These are phyloP conservation scores for Leptobrachium leishanense DNA, from an alignment of 2,113 vertebrate genomes.

Conservation along the genomic window DNA sequence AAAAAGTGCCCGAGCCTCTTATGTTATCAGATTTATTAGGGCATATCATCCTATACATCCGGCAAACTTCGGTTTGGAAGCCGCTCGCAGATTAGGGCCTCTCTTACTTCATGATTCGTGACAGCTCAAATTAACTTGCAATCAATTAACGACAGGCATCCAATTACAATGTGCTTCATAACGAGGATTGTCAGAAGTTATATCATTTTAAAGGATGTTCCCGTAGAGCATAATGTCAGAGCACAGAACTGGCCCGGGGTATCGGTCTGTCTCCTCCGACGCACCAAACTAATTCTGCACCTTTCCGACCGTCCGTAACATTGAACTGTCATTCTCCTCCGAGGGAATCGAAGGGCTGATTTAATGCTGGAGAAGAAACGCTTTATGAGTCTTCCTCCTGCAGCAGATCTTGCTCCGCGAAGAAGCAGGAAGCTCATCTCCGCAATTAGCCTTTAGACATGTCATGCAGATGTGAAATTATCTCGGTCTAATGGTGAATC, in stretches of 20 bases:
- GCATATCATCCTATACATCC: too few species aligned
- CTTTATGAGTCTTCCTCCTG: not conserved
- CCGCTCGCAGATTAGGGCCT: not conserved
- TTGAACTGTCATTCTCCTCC: not conserved
- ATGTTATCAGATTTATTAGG: too few species aligned
- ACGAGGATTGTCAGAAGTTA: conserved; percentile 5
- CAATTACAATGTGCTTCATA: conserved; percentile 27
- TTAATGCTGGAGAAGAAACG: not conserved
- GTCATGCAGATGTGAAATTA: conserved; percentile 19
- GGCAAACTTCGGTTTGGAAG: too few species aligned
- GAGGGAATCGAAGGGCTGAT: conserved; percentile 9
- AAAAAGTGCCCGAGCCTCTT: too few species aligned
- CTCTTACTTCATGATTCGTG: conserved; percentile 3
- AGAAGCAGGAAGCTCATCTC: conserved; percentile 15
- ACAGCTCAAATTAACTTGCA: conserved; percentile 26
- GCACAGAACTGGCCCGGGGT: conserved; percentile 6
- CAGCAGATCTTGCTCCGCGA: conserved; percentile 6
- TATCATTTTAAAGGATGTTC: conserved; percentile 19
- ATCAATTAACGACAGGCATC: conserved; percentile 26
- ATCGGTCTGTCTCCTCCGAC: conserved; percentile 4
- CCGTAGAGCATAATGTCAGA: conserved; percentile 16
- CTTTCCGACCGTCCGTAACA: not conserved
- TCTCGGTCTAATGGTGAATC: conserved; percentile 21
- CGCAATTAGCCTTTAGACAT: conserved; percentile 20
- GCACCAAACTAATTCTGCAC: conserved; percentile 3